These are phyloP conservation scores for Limonius californicus DNA, from an alignment of 1,140 invertebrate species.

Conservation along the genomic window DNA sequence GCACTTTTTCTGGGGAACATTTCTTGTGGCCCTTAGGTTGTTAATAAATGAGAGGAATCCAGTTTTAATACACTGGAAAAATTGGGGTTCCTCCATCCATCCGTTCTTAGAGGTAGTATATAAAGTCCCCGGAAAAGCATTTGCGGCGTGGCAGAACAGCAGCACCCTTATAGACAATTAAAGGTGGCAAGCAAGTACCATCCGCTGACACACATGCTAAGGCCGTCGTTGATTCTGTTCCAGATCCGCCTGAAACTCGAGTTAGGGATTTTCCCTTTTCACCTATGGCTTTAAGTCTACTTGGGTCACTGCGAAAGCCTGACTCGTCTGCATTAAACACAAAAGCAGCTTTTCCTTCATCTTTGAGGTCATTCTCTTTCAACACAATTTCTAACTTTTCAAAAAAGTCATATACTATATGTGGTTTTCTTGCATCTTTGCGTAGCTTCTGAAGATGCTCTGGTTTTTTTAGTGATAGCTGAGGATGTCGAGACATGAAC, in stretches of 20 bases:
- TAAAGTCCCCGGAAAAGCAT: background rate
- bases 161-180: slow-evolving; percentile 36
- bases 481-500: background rate
- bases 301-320: background rate
- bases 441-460: background rate
- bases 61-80: background rate
- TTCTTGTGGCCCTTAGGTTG: no score
- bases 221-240: slow-evolving; percentile 32
- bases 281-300: slow-evolving; percentile 21
- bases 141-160: slow-evolving; percentile 26
- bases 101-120: slow-evolving; percentile 2
- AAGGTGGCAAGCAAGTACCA: slow-evolving; percentile 32
- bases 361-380: background rate
- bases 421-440: background rate
- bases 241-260: slow-evolving; percentile 32
- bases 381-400: background rate
- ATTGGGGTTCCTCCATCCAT: slow-evolving; percentile 13
- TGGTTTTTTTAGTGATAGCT: background rate
- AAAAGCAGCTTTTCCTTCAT: background rate
- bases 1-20: no score
- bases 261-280: slow-evolving; percentile 30
- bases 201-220: slow-evolving; percentile 34
- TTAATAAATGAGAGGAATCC: no score
- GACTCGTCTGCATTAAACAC: slow-evolving; percentile 7
- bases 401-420: background rate